Conservation (phyloP, 2,888 invertebrate species). For the Synanthedon formicaeformis region DNA sequence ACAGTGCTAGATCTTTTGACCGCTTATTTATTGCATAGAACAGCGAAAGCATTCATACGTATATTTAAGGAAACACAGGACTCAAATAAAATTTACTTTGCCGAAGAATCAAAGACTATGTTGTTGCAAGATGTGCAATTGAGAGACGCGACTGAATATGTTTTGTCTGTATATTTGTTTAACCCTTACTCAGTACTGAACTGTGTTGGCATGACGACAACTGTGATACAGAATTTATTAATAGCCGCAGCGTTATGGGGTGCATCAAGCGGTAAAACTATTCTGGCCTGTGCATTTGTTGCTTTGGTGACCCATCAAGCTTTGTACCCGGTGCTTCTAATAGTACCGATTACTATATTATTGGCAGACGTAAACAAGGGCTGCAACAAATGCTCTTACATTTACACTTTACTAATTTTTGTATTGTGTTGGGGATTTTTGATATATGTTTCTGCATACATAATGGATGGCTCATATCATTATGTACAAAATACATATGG, state of each 20-base stretch:
- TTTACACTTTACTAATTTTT: constrained; percentile 64
- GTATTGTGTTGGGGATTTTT: constrained; percentile 64
- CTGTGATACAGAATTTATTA: constrained; percentile 89
- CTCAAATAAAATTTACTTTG: constrained; percentile 58
- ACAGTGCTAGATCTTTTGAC: constrained; percentile 82
- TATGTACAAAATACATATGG: constrained; percentile 82
- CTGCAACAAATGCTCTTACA: constrained; percentile 57
- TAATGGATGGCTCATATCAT: constrained; percentile 74
- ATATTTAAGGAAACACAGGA: constrained; percentile 68
- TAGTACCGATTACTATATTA: constrained; percentile 84
- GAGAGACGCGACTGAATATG: constrained; percentile 75
- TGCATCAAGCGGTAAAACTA: constrained; percentile 74
- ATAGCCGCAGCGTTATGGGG: constrained; percentile 78
- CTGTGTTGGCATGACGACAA: constrained; percentile 90
- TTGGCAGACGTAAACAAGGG: constrained; percentile 69
- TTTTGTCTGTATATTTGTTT: constrained; percentile 83
- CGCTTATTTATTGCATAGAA: constrained; percentile 77
- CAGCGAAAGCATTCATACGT: constrained; percentile 76
- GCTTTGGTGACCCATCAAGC: constrained; percentile 86
- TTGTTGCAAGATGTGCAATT: constrained; percentile 69
- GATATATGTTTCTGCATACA: constrained; percentile 72
- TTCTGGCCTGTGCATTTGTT: constrained; percentile 75
- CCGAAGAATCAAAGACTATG: constrained; percentile 69
- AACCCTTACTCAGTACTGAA: constrained; percentile 90
- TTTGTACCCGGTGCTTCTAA: constrained; percentile 83